These are phyloP conservation scores for Furcula furcula DNA, from an alignment of 2,888 invertebrate genomes.

Conservation along the genomic window DNA sequence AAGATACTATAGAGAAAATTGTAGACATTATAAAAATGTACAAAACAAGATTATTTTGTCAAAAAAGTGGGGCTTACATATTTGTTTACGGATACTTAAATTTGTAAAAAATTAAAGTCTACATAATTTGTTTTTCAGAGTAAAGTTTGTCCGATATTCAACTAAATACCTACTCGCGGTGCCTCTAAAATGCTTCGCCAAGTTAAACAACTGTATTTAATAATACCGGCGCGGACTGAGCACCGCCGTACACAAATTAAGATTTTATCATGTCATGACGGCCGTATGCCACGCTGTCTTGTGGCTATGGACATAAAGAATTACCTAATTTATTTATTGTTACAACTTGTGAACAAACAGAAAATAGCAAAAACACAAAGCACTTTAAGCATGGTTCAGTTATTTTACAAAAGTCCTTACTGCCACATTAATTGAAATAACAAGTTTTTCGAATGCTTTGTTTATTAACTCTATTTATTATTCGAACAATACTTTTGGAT, in stretches of 20 bases:
- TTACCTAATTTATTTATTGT: constrained; percentile 28
- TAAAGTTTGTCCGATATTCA: constrained; percentile 13
- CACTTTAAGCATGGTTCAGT: not conserved
- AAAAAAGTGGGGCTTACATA: too few species aligned
- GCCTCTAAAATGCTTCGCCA: constrained; percentile 28
- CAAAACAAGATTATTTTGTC: not conserved
- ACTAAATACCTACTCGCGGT: constrained; percentile 16
- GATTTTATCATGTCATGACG: constrained; percentile 59
- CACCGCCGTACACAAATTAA: constrained; percentile 61
- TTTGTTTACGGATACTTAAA: too few species aligned
- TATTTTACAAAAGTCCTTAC: too few species aligned
- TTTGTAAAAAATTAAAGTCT: too few species aligned
- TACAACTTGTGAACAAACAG: constrained; percentile 3
- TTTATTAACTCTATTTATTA: too few species aligned
- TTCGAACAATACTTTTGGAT: too few species aligned
- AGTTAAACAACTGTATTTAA: constrained; percentile 33
- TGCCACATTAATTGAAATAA: too few species aligned
- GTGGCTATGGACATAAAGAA: constrained; percentile 33
- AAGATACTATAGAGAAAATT: too few species aligned
- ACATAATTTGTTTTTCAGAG: too few species aligned
- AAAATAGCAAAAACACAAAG: not conserved
- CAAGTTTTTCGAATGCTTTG: too few species aligned
- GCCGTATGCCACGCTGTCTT: constrained; percentile 30
- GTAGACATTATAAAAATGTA: too few species aligned
- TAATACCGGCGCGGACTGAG: constrained; percentile 40